Evolutionary conservation across 2,797 vertebrate genomes (phyloP), one percentile per base, ranked within the genome.

Genomic region (Ptychobarbus kaznakovi): DNA sequence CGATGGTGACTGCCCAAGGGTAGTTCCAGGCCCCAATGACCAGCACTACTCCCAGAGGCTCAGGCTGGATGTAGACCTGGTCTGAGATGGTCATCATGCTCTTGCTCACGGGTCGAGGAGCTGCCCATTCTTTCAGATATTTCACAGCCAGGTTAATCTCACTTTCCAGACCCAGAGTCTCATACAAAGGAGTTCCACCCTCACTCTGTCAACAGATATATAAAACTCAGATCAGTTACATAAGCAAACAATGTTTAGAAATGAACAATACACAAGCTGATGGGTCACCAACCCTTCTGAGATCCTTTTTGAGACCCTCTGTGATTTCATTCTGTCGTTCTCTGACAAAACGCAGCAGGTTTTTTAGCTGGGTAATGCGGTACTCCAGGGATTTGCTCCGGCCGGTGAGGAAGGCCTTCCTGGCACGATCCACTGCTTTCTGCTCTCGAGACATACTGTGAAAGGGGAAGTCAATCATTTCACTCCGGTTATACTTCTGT

Each of bases 1-100:
- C 95, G 68, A 98, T 88, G 74, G 95, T 85, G 89, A 99, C 94
- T 0, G 90, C 92, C 80, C 98, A 96, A 7, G 98, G 98, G 90
- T 97, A 98, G 90, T 98, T 99, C 97, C 97, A 99, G 69, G 97
- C 92, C 1, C 97, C 96, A 0, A 99, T 97, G 89, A 98, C 75
- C 25, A 99, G 95, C 92, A 97, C 96, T 88, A 99, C 95, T 0
- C 98, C 98, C 87, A 99, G 93, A 0, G 98, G 98, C 91, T 99
- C 96, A 0, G 93, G 94, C 74, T 91, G 88, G 90, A 97, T 92
- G 91, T 96, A 99, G 44, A 95, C 91, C 0, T 96, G 95, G 7
- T 98, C 97, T 0, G 94, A 90, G 85, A 97, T 78, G 0, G 94
- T 97, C 80, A 96, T 25, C 22, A 96, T 83, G 85, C 93, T 96